These are phyloP conservation scores for Drosophila burlai DNA, from an alignment of 1,140 invertebrate species.

Conservation along the genomic window DNA sequence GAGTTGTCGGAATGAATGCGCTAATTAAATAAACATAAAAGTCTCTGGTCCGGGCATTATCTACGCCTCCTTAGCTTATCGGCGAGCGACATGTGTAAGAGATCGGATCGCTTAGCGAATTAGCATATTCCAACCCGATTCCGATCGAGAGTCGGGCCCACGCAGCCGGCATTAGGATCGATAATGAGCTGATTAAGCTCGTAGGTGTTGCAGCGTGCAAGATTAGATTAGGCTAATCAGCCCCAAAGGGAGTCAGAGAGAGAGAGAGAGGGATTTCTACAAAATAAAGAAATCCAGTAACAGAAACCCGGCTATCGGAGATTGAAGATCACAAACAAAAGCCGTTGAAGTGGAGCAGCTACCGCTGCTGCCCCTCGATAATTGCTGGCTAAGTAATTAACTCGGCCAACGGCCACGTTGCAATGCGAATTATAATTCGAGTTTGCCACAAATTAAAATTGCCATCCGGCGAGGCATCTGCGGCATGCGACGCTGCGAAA, in stretches of 20 bases:
- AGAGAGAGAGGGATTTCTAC: not conserved
- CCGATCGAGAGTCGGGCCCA: constrained; percentile 31
- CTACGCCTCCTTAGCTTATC: constrained; percentile 82
- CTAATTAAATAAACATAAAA: constrained; percentile 82
- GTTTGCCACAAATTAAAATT: constrained; percentile 81
- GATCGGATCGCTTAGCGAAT: constrained; percentile 53
- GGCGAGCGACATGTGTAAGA: constrained; percentile 61
- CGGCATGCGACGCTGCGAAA: constrained; percentile 70
- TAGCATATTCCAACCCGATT: constrained; percentile 48
- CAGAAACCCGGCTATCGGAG: not conserved
- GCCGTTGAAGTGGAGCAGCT: constrained; percentile 38
- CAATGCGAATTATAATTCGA: constrained; percentile 79
- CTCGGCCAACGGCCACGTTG: constrained; percentile 48
- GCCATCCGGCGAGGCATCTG: constrained; percentile 65
- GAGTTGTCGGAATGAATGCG: constrained; percentile 53
- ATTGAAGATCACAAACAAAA: constrained; percentile 51
- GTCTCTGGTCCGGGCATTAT: constrained; percentile 59
- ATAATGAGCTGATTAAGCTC: constrained; percentile 68
- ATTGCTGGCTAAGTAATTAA: constrained; percentile 72
- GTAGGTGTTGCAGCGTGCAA: constrained; percentile 77
- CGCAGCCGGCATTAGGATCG: constrained; percentile 54
- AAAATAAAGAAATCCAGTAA: constrained; percentile 6
- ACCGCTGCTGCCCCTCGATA: constrained; percentile 36
- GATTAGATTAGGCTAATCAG: constrained; percentile 81
- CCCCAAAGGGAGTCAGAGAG: not conserved